These are phyloP conservation scores for Polypterus bichir DNA, from an alignment of 2,113 vertebrate species.

Conservation along the genomic window DNA sequence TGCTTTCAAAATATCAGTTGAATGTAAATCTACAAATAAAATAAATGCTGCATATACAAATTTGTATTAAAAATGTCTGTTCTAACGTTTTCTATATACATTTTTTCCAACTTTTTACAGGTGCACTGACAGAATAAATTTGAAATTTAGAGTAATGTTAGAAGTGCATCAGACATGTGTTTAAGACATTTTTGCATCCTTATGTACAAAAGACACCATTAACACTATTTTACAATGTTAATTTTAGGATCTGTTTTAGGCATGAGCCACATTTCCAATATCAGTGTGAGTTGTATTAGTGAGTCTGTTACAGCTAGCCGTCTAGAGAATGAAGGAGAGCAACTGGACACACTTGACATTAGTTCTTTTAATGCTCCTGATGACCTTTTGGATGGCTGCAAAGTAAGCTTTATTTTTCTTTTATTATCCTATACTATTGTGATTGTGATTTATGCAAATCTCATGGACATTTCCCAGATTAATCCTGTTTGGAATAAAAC, in stretches of 20 bases:
- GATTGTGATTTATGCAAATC: not conserved
- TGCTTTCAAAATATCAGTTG: too few species aligned
- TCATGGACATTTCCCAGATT: too few species aligned
- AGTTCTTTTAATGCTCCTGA: conserved; percentile 62
- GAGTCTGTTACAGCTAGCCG: conserved; percentile 60
- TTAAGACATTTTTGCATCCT: not conserved
- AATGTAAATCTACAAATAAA: too few species aligned
- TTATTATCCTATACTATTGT: not conserved
- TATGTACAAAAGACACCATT: not conserved
- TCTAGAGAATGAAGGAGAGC: conserved; percentile 54
- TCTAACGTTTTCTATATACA: too few species aligned
- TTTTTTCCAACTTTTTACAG: too few species aligned
- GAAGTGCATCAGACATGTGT: too few species aligned
- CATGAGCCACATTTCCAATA: conserved; percentile 82
- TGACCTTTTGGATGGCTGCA: conserved; percentile 85
- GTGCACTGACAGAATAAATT: too few species aligned
- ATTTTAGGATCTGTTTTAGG: conserved; percentile 52
- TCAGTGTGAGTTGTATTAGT: conserved; percentile 57
- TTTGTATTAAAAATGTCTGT: too few species aligned
- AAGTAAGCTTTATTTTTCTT: conserved; percentile 45
- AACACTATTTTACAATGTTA: not conserved
- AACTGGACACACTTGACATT: conserved; percentile 66
- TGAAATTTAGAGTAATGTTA: too few species aligned
- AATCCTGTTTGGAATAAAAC: too few species aligned
- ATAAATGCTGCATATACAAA: too few species aligned